These are phyloP conservation scores for Aethes cnicana DNA, from an alignment of 2,888 invertebrate species.

Conservation along the genomic window DNA sequence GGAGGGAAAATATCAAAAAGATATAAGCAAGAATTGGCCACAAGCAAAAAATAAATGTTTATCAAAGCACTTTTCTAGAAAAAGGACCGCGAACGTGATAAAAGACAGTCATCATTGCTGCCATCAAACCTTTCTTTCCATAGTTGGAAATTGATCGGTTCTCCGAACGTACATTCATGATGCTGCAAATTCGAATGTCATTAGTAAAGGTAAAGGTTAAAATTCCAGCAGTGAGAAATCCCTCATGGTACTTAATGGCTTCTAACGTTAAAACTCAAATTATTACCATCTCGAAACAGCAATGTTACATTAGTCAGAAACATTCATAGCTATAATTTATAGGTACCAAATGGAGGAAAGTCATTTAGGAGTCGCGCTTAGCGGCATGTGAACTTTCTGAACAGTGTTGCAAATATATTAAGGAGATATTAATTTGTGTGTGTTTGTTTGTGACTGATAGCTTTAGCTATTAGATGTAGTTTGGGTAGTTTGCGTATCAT, in stretches of 20 bases:
- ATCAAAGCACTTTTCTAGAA: not conserved
- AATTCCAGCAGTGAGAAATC: not conserved
- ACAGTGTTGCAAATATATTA: no score
- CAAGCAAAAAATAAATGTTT: no score
- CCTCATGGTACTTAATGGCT: not conserved
- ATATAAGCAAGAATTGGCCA: no score
- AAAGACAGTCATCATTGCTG: constrained; percentile 22
- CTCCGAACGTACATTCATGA: constrained; percentile 1
- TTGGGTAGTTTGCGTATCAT: no score
- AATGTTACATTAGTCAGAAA: constrained; percentile 5
- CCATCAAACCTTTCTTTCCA: constrained; percentile 3
- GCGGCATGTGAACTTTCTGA: not conserved
- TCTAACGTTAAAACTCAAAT: not conserved
- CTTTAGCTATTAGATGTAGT: no score
- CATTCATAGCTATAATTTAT: constrained; percentile 1
- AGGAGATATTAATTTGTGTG: no score
- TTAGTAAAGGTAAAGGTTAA: constrained; percentile 5
- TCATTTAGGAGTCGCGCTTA: constrained; percentile 7
- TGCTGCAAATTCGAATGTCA: constrained; percentile 10
- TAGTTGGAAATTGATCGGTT: constrained; percentile 7
- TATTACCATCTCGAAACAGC: constrained; percentile 5
- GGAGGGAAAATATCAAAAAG: no score
- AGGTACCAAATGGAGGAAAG: constrained; percentile 13
- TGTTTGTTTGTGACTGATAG: no score
- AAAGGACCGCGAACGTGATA: constrained; percentile 7